Percentiles rank a stretch among this genome's conserved stretches.
These are phyloP conservation scores for Eumaeus atala DNA, from an alignment of 1,140 invertebrate genomes.

Conservation along the genomic window DNA sequence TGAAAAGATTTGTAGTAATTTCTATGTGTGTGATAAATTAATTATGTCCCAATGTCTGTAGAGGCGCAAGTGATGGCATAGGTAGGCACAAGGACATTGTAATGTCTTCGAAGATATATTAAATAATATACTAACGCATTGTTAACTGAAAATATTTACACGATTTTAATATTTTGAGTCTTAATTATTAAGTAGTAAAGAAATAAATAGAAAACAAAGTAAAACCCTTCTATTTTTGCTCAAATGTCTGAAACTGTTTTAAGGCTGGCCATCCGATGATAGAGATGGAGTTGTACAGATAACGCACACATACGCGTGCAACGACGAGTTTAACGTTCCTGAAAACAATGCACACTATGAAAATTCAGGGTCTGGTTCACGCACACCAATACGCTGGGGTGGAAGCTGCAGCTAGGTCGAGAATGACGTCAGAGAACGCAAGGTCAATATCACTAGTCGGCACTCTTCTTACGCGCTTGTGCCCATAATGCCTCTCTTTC, in stretches of 20 bases:
- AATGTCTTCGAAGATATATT: too few relatives aligned
- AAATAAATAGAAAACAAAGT: too few relatives aligned
- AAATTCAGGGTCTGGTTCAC: slow-evolving; percentile 69
- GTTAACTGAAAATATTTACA: too few relatives aligned
- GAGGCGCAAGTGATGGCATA: too few relatives aligned
- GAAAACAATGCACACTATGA: slow-evolving; percentile 32
- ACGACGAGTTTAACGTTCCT: slow-evolving; percentile 21
- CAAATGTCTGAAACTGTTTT: neutral
- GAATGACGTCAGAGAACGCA: slow-evolving; percentile 61
- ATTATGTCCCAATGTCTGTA: too few relatives aligned
- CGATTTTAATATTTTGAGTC: too few relatives aligned
- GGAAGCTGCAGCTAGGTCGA: slow-evolving; percentile 65
- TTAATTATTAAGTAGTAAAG: too few relatives aligned
- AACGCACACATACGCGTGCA: slow-evolving; percentile 23
- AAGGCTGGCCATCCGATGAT: neutral
- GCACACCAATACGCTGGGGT: slow-evolving; percentile 37
- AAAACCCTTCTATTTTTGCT: too few relatives aligned
- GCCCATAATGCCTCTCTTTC: slow-evolving; percentile 30
- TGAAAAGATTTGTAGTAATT: too few relatives aligned
- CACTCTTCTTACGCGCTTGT: slow-evolving; percentile 22
- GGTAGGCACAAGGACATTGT: too few relatives aligned
- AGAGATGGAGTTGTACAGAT: slow-evolving; percentile 14
- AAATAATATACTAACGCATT: too few relatives aligned
- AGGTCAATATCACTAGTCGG: slow-evolving; percentile 63
- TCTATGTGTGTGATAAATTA: too few relatives aligned